Percentiles rank a stretch among this genome's conserved stretches.
These are phyloP conservation scores for Drosophila setifemur DNA, from an alignment of 1,140 invertebrate species.

Conservation along the genomic window DNA sequence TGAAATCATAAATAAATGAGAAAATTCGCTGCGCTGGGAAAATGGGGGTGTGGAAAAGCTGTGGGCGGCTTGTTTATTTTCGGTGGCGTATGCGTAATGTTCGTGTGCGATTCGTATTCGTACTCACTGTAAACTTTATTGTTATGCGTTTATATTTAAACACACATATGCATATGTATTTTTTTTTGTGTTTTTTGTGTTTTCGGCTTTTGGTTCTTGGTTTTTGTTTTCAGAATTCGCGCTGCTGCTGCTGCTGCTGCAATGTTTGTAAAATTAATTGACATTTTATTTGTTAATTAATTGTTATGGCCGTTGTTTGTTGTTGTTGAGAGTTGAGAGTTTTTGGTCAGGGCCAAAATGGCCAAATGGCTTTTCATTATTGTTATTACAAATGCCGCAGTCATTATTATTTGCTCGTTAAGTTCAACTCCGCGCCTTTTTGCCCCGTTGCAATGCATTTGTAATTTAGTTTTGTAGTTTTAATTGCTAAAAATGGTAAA, in stretches of 20 bases:
- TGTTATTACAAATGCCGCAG: slow-evolving; percentile 78
- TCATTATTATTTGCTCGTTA: slow-evolving; percentile 80
- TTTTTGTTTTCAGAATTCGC: too few relatives aligned
- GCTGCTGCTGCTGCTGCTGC: slow-evolving; percentile 32
- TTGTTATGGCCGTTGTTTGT: slow-evolving; percentile 66
- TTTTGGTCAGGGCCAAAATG: slow-evolving; percentile 45
- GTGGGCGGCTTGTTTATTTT: slow-evolving; percentile 40
- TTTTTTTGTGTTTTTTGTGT: slow-evolving; percentile 4
- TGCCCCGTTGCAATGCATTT: slow-evolving; percentile 67
- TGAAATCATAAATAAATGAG: slow-evolving; percentile 81
- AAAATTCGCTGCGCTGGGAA: slow-evolving; percentile 50
- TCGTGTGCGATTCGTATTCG: slow-evolving; percentile 19
- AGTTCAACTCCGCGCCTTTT: slow-evolving; percentile 2
- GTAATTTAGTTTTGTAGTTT: slow-evolving; percentile 81
- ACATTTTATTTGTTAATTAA: slow-evolving; percentile 81
- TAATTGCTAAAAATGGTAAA: slow-evolving; percentile 78
- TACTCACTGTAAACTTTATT: slow-evolving; percentile 69
- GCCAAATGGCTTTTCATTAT: slow-evolving; percentile 78
- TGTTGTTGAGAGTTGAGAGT: slow-evolving; percentile 41
- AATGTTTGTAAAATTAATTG: slow-evolving; percentile 80
- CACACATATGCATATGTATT: slow-evolving; percentile 13
- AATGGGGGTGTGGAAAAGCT: not conserved
- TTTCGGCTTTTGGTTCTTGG: slow-evolving; percentile 5
- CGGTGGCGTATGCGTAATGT: slow-evolving; percentile 9
- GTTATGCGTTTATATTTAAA: slow-evolving; percentile 53